These are phyloP conservation scores for Erinaceus europaeus DNA, from an alignment of 2,113 vertebrate genomes.

Conservation along the genomic window DNA sequence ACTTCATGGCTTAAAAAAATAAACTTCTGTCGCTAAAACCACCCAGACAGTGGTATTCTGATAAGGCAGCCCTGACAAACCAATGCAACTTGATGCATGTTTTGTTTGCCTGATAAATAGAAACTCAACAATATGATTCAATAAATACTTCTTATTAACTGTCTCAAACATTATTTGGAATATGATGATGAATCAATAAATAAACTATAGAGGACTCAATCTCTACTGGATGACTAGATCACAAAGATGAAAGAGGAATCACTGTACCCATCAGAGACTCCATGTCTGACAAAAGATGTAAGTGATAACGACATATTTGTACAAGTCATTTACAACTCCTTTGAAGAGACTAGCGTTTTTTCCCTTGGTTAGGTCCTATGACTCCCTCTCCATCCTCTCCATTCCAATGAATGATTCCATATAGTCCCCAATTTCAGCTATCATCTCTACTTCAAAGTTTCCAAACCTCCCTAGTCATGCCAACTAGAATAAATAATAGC, in stretches of 20 bases:
- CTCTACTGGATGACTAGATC: background rate
- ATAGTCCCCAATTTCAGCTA: no score
- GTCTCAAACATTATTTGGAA: background rate
- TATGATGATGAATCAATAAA: background rate
- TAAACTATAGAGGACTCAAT: background rate
- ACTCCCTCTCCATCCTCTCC: no score
- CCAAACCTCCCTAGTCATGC: no score
- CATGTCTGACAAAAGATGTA: background rate
- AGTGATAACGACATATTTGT: no score
- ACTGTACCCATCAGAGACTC: background rate
- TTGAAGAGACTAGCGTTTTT: background rate
- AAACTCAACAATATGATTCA: background rate
- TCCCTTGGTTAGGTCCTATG: no score
- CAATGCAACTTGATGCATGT: background rate
- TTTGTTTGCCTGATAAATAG: background rate
- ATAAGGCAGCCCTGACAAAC: background rate
- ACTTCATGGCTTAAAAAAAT: background rate
- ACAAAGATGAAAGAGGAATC: background rate
- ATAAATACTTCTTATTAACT: background rate
- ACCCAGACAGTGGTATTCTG: background rate
- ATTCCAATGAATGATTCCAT: no score
- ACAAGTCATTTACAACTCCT: background rate
- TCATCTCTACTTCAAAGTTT: no score
- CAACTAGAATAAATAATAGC: no score
- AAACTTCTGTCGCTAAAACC: background rate